Evolutionary conservation across 2,888 invertebrate genomes (phyloP), one percentile per base, ranked within the genome.

Genomic region (Netelia inedita): DNA sequence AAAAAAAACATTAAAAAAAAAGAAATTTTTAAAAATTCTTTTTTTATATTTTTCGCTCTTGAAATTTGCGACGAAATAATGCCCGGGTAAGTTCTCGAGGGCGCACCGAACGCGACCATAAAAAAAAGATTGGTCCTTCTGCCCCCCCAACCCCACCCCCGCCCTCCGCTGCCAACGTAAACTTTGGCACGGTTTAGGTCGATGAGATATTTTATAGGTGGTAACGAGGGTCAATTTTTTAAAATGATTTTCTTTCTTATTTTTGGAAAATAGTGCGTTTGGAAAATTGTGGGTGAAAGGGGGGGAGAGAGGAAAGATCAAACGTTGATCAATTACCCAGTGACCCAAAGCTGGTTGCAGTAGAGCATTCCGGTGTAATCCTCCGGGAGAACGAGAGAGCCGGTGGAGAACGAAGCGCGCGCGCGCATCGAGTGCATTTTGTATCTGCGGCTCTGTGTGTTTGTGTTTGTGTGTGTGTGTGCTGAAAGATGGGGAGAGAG

Each of bases 251-350:
- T 46, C 14, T 10, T 46, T n/a, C n/a, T 14, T 14, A 46, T 46
- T 2, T 46, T 46, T 46, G 2, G 46, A 11, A 11, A 46, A 46
- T 14, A 14, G 46, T 46, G 8, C 11, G 11, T 14, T 10, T 14
- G 46, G 9, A 16, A 43, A 41, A 57, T 35, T 16, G 28, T 55
- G 10, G n/a, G 21, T 1, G 46, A 46, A 14, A 41, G 65, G 11
- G 50, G 28, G 46, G 68, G 19, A 61, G 50, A 72, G 55, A 23
- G 53, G 63, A 71, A 28, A 50, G 76, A 84, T 69, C 63, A 84
- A 81, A 84, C 68, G 81, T 84, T 84, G 85, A 86, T 87, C 86
- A 85, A 87, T 87, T 87, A 87, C 86, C 87, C 85, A 86, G 81
- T 87, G 87, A 87, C 87, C 87, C 86, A 87, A 85, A 86, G 86